Conservation (phyloP, 2,113 vertebrate species). For the Charadrius vociferus region DNA sequence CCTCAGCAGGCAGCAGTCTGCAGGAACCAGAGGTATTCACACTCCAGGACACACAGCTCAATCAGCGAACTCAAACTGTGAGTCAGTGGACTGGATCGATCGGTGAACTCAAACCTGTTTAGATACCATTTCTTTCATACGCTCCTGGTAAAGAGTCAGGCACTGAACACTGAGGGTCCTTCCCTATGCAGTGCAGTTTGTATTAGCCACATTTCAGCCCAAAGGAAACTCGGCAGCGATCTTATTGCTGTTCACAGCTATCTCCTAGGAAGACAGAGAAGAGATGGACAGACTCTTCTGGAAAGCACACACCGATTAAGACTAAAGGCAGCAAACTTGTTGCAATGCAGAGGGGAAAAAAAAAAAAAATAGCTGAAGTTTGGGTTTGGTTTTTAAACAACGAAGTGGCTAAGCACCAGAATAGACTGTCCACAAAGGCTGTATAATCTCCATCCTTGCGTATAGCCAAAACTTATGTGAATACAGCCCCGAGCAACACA, state of each 20-base stretch:
- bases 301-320: fast-evolving
- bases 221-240: not conserved
- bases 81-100: not conserved
- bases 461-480: not conserved
- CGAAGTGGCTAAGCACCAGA: not conserved
- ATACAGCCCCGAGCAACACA: fast-evolving
- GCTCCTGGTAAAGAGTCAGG: not conserved
- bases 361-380: not conserved
- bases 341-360: fast-evolving
- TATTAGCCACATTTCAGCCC: not conserved
- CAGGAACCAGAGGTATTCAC: not conserved
- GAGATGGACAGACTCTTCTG: not conserved
- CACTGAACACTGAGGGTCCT: not conserved
- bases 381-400: not conserved
- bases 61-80: not conserved
- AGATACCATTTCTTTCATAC: not conserved
- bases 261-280: not conserved
- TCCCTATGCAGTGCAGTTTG: not conserved
- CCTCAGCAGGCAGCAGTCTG: not conserved
- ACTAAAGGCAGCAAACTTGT: not conserved
- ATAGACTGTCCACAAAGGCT: not conserved
- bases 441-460: not conserved
- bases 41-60: not conserved
- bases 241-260: not conserved
- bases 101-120: not conserved